Conservation (phyloP, 2,888 invertebrate species). For the Yponomeuta evonymella region DNA sequence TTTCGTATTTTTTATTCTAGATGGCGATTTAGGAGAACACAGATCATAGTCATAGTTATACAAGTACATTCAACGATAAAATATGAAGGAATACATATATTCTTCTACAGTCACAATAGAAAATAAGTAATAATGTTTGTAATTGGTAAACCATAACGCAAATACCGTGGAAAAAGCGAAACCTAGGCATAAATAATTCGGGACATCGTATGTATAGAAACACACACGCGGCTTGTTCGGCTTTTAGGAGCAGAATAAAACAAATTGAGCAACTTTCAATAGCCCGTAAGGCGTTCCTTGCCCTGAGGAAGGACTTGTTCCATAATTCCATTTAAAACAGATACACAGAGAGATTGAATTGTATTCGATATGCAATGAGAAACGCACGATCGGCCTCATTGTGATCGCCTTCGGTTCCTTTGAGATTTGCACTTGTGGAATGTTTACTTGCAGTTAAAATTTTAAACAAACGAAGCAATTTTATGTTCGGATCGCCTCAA, state of each 20-base stretch:
- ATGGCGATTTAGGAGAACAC: too few relatives aligned
- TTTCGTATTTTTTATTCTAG: too few relatives aligned
- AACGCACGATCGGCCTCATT: slow-evolving; percentile 56
- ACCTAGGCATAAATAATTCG: background rate
- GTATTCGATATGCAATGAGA: slow-evolving; percentile 63
- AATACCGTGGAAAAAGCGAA: background rate
- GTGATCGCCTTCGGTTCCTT: slow-evolving; percentile 61
- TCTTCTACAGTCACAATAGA: too few relatives aligned
- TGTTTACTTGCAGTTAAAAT: background rate
- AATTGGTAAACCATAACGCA: background rate
- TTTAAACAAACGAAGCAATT: background rate
- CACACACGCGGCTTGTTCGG: background rate
- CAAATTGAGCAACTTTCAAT: background rate
- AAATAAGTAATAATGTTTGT: background rate
- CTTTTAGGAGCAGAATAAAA: background rate
- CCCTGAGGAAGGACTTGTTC: slow-evolving; percentile 46
- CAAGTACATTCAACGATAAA: too few relatives aligned
- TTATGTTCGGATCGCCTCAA: background rate
- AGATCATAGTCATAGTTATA: too few relatives aligned
- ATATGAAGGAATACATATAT: too few relatives aligned
- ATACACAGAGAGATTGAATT: slow-evolving; percentile 60
- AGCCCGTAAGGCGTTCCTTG: slow-evolving; percentile 11
- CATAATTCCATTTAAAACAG: slow-evolving; percentile 63
- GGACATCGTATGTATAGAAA: background rate
- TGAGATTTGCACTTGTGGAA: slow-evolving; percentile 30